Conservation (phyloP, 2,888 invertebrate genomes). For the Pristionchus mayeri region DNA sequence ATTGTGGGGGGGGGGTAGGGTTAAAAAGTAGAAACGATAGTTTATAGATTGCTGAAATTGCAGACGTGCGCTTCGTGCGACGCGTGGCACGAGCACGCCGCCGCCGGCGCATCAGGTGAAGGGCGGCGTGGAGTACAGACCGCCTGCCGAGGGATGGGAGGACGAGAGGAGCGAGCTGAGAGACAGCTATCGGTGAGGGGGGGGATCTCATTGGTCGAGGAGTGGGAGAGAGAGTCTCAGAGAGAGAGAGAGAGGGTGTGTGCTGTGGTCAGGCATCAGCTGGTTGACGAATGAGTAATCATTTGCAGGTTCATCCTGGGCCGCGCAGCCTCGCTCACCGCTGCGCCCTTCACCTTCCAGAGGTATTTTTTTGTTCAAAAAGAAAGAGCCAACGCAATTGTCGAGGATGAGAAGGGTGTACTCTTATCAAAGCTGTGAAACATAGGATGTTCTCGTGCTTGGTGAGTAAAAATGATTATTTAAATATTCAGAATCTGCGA, state of each 20-base stretch:
- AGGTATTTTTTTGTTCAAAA: too few species aligned
- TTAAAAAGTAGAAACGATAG: too few species aligned
- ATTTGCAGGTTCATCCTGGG: constrained; percentile 40
- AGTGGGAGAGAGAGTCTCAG: background rate
- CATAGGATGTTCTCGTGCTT: background rate
- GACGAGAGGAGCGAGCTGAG: constrained; percentile 35
- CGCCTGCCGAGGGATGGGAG: constrained; percentile 44
- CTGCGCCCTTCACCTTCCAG: constrained; percentile 49
- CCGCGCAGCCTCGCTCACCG: constrained; percentile 40
- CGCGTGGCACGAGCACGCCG: background rate
- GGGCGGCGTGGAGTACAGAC: constrained; percentile 11
- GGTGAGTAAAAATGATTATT: background rate
- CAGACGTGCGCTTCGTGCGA: background rate
- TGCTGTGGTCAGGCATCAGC: background rate
- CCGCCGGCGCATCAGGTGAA: too few species aligned
- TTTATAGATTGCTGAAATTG: background rate
- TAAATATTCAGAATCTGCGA: constrained; percentile 85
- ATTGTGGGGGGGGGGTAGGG: too few species aligned
- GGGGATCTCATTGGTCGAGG: background rate
- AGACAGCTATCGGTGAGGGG: constrained; percentile 32
- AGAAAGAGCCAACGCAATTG: too few species aligned
- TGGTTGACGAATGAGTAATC: too few species aligned
- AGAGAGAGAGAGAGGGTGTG: background rate
- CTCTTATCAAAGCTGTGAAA: background rate
- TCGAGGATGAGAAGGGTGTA: too few species aligned